phyloP scores from a whole-genome alignment of 2,888 invertebrate genomes.

The Campopleginae sp. region DNA sequence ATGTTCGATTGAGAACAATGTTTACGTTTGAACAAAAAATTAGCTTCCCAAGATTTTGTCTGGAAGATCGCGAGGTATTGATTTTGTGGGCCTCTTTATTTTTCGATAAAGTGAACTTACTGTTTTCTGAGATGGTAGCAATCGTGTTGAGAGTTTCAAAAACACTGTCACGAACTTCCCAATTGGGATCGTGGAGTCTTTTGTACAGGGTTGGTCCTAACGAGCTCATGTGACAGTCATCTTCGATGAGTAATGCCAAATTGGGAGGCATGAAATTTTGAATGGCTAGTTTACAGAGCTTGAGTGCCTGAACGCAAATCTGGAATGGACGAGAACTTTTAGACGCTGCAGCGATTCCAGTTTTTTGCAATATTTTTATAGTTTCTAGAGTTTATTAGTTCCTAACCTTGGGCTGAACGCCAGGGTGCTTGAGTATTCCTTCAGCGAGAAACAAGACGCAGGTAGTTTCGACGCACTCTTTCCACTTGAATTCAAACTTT shows the following conservation, averaged over 20 bases:
- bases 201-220: conserved; percentile 89
- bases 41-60: background rate
- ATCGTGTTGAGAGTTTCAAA: conserved; percentile 90
- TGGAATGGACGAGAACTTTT: conserved; percentile 77
- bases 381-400: no score
- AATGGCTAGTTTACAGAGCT: conserved; percentile 89
- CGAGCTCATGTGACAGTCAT: conserved; percentile 87
- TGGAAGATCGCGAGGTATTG: background rate
- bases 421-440: conserved; percentile 85
- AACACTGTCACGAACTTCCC: conserved; percentile 93
- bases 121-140: conserved; percentile 89
- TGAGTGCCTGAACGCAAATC: conserved; percentile 90
- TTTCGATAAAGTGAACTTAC: conserved; percentile 84
- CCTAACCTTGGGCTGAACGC: conserved; percentile 85
- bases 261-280: conserved; percentile 92
- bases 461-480: conserved; percentile 91
- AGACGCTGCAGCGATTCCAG: background rate
- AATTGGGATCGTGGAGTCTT: conserved; percentile 89
- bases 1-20: no score
- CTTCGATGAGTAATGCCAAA: conserved; percentile 89
- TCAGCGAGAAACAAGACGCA: conserved; percentile 87
- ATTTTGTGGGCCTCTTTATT: background rate
- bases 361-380: background rate
- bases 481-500: conserved; percentile 90
- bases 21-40: background rate